phyloP scores from a whole-genome alignment of 2,888 invertebrate species.

The Drosophila kokeensis region DNA sequence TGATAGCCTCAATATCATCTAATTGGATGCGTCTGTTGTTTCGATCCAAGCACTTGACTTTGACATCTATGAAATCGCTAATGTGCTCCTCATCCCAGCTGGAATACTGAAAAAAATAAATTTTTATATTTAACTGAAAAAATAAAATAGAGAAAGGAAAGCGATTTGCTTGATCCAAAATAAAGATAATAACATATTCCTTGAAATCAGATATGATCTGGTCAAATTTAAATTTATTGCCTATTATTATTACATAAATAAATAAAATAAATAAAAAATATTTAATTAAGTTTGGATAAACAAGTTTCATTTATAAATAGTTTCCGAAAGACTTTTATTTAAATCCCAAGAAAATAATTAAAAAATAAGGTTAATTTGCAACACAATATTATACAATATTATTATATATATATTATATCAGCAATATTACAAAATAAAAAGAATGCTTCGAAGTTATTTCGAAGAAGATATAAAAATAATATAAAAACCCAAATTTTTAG shows the following conservation, averaged over 20 bases:
- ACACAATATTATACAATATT: no score
- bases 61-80: conserved; percentile 82
- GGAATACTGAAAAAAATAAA: conserved; percentile 84
- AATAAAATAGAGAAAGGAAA: not conserved
- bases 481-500: not conserved
- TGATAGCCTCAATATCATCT: conserved; percentile 68
- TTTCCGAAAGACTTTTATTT: not conserved
- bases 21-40: conserved; percentile 82
- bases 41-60: conserved; percentile 82
- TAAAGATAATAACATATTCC: not conserved
- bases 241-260: no score
- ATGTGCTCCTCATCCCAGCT: conserved; percentile 85
- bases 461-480: not conserved
- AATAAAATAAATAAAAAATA: no score
- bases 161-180: not conserved
- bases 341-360: not conserved
- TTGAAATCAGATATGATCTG: not conserved
- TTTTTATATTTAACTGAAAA: not conserved
- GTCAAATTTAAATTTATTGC: not conserved
- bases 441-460: not conserved
- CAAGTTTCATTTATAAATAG: not conserved
- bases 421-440: not conserved
- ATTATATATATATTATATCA: no score
- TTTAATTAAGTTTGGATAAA: not conserved
- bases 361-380: not conserved